phyloP scores from a whole-genome alignment of 2,797 vertebrate species.

The Neostethus bicornis region DNA sequence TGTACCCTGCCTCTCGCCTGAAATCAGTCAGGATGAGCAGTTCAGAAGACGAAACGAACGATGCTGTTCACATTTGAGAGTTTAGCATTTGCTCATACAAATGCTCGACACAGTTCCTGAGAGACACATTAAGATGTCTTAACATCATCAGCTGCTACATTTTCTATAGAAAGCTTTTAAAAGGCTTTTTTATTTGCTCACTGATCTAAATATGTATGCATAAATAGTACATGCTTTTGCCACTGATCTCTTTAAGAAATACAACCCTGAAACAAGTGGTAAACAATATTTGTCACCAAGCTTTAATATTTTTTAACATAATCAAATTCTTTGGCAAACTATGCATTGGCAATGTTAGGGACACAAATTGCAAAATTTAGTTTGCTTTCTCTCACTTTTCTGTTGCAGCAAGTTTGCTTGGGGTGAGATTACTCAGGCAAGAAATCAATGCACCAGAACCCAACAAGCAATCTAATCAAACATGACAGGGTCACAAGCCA shows the following conservation, averaged over 20 bases:
- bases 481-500: conserved; percentile 45
- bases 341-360: conserved; percentile 10
- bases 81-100: not conserved
- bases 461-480: conserved; percentile 34
- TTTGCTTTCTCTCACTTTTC: conserved; percentile 11
- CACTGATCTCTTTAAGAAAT: not conserved
- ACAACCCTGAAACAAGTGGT: not conserved
- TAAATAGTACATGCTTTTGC: not conserved
- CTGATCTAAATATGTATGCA: conserved; percentile 8
- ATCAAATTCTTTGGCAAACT: conserved; percentile 1
- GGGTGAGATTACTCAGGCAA: conserved; percentile 23
- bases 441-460: conserved; percentile 1
- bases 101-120: not conserved
- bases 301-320: conserved; percentile 6
- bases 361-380: conserved; percentile 13
- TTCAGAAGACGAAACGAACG: no score
- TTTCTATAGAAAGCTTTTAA: not conserved
- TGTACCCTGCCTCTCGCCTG: no score
- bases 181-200: not conserved
- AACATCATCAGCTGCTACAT: not conserved
- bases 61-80: not conserved
- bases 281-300: not conserved
- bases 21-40: no score
- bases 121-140: not conserved
- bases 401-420: conserved; percentile 25